phyloP scores from a whole-genome alignment of 2,797 vertebrate species.

The Numenius phaeopus region DNA sequence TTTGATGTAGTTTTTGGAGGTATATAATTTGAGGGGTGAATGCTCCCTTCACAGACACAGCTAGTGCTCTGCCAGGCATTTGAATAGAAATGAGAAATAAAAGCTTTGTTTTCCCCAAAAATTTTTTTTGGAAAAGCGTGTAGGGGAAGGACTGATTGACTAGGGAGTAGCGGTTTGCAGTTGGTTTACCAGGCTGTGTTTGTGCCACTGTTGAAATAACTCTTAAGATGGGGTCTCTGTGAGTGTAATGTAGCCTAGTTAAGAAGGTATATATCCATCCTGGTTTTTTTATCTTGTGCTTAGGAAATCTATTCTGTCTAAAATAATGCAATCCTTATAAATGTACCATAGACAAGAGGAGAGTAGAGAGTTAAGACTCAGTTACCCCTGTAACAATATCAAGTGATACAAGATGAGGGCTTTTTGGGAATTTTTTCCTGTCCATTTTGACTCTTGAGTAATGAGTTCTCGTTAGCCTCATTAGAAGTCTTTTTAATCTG shows the following conservation, averaged over 20 bases:
- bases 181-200: background rate
- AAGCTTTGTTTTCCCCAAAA: background rate
- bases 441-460: background rate
- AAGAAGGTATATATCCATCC: background rate
- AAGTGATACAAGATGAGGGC: background rate
- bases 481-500: background rate
- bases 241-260: background rate
- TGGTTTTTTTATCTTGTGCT: background rate
- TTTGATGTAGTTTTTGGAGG: background rate
- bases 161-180: background rate
- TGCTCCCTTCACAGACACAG: background rate
- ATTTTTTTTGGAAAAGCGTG: fast-evolving
- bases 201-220: background rate
- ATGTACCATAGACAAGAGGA: background rate
- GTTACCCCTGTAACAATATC: background rate
- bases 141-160: background rate
- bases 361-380: background rate
- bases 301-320: background rate
- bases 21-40: background rate
- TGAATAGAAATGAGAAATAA: background rate
- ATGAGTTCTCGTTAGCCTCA: background rate
- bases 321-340: background rate
- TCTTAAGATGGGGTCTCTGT: background rate
- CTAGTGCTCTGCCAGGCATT: background rate
- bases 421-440: background rate